These are phyloP conservation scores for Marcusenius ussheri DNA, from an alignment of 2,113 vertebrate genomes.

Conservation along the genomic window DNA sequence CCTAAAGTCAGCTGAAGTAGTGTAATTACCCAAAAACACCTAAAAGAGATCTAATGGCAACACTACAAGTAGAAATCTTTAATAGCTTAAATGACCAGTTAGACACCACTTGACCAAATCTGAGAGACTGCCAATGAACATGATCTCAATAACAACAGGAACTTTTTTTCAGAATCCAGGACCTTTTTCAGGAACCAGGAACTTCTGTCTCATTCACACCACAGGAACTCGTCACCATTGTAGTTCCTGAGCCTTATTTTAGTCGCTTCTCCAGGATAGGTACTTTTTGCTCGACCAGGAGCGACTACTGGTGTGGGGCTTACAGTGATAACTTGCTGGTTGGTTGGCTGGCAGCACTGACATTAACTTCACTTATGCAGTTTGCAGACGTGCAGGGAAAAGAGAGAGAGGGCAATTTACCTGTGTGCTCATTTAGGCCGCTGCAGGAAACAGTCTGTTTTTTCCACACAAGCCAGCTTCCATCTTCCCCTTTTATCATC, in stretches of 20 bases:
- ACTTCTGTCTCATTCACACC: not conserved
- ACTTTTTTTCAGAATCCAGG: not conserved
- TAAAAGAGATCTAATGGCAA: not conserved
- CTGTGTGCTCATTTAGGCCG: not conserved
- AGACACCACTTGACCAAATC: not conserved
- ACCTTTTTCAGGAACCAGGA: not conserved
- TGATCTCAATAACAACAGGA: not conserved
- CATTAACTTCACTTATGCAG: not conserved
- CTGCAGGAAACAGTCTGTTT: not conserved
- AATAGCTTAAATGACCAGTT: not conserved
- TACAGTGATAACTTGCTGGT: not conserved
- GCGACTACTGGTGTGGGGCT: not conserved
- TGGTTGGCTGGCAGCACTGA: not conserved
- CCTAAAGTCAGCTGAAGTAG: not conserved
- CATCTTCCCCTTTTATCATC: not conserved
- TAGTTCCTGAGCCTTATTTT: not conserved
- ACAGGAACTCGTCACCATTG: not conserved
- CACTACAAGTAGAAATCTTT: not conserved
- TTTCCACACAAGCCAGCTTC: not conserved
- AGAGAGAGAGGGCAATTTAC: not conserved
- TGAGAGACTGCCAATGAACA: not conserved
- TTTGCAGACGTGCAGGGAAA: not conserved
- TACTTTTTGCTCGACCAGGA: not conserved
- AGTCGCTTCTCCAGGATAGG: not conserved
- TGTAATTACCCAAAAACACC: not conserved